Percentiles rank a stretch among this genome's conserved stretches.
Evolutionary conservation across 2,797 vertebrate genomes (phyloP).

Genomic region (Hoplostethus atlanticus): DNA sequence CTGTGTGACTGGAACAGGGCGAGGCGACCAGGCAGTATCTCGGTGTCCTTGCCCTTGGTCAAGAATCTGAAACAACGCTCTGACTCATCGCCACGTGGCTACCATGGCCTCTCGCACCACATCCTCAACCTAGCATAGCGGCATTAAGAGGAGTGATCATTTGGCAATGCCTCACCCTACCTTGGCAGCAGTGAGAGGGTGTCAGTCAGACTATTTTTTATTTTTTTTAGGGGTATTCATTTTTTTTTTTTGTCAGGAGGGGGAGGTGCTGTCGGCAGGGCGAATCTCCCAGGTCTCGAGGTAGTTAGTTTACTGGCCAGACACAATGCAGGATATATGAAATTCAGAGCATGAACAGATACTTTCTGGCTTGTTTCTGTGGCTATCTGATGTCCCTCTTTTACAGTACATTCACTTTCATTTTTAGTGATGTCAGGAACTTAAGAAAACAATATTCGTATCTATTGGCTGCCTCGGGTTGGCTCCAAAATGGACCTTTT

Average conservation of each 20-base stretch:
- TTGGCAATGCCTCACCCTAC: background rate
- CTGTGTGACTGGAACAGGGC: constrained; percentile 16
- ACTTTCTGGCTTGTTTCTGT: background rate
- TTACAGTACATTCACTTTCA: background rate
- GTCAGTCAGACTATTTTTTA: background rate
- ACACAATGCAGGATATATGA: background rate
- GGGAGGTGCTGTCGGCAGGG: background rate
- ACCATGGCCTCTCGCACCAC: background rate
- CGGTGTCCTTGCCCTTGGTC: background rate
- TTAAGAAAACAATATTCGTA: constrained; percentile 4
- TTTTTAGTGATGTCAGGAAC: constrained; percentile 2
- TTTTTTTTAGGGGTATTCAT: background rate
- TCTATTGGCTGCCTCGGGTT: background rate
- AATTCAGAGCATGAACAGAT: background rate
- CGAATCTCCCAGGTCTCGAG: background rate
- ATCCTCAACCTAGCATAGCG: background rate
- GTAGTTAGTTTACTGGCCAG: background rate
- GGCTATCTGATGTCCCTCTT: no score
- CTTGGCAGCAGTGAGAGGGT: background rate
- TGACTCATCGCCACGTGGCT: constrained; percentile 11
- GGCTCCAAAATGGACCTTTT: background rate
- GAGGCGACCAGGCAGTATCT: background rate
- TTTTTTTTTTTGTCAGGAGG: background rate
- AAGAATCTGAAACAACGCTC: constrained; percentile 8
- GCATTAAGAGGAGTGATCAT: background rate